Evolutionary conservation across 2,797 vertebrate species (phyloP).

Genomic region (Pangasius sanitwongsei): DNA sequence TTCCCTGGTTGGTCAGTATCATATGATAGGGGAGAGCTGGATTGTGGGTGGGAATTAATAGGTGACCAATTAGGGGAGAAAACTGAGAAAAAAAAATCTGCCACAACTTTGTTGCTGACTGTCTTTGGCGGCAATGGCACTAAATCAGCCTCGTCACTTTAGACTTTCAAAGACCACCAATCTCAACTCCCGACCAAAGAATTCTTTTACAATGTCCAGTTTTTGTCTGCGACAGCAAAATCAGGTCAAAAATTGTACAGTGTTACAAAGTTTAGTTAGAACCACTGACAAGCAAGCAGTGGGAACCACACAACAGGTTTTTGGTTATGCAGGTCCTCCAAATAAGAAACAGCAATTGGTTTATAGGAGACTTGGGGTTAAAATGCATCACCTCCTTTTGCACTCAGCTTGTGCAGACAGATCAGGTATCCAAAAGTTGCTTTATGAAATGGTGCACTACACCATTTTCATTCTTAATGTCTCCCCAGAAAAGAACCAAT

Average conservation of each 20-base stretch:
- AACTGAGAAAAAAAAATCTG: neutral
- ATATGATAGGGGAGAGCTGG: neutral
- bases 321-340: neutral
- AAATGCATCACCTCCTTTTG: neutral
- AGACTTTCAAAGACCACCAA: neutral
- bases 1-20: too few relatives aligned
- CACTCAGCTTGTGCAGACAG: neutral
- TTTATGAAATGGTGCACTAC: constrained; percentile 13
- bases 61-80: neutral
- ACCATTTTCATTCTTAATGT: neutral
- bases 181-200: neutral
- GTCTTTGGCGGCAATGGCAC: neutral
- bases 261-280: neutral
- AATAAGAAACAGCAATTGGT: neutral
- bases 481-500: neutral
- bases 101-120: neutral
- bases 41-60: neutral
- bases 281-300: neutral
- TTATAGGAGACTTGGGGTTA: neutral
- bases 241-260: neutral
- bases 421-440: neutral
- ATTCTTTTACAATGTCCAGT: neutral
- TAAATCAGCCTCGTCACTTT: neutral
- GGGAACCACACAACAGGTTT: neutral
- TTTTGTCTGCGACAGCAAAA: neutral